Evolutionary conservation across 2,113 vertebrate genomes (phyloP).

Genomic region (Etheostoma spectabile): DNA sequence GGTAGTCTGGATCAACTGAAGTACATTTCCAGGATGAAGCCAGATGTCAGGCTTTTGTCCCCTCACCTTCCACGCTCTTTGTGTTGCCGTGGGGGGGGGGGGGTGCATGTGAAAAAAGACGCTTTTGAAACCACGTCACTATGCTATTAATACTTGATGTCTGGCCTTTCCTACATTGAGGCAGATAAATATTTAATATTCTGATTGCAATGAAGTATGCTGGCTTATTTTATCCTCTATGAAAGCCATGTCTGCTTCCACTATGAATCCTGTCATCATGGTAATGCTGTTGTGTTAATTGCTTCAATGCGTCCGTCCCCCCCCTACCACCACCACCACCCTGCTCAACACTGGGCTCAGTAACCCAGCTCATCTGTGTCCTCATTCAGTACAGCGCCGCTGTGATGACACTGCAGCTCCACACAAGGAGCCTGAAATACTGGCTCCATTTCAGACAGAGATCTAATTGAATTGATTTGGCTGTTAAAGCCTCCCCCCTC

Average conservation of each 20-base stretch:
- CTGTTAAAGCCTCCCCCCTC: constrained; percentile 53
- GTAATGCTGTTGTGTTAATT: constrained; percentile 35
- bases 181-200: constrained; percentile 24
- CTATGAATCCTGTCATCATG: constrained; percentile 19
- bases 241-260: neutral
- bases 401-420: constrained; percentile 45
- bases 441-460: constrained; percentile 66
- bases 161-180: neutral
- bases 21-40: too few species aligned
- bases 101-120: too few species aligned
- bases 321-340: neutral
- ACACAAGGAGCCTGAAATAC: constrained; percentile 67
- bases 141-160: neutral
- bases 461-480: constrained; percentile 75
- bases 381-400: constrained; percentile 45
- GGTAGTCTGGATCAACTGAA: too few species aligned
- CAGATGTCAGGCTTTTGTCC: too few species aligned
- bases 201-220: neutral
- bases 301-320: constrained; percentile 25
- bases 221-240: neutral
- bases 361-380: constrained; percentile 53
- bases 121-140: neutral
- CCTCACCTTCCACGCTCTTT: too few species aligned
- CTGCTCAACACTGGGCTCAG: constrained; percentile 34
- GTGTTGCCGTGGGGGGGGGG: too few species aligned